Conservation (phyloP, 2,797 vertebrate genomes). For the Choloepus didactylus region DNA sequence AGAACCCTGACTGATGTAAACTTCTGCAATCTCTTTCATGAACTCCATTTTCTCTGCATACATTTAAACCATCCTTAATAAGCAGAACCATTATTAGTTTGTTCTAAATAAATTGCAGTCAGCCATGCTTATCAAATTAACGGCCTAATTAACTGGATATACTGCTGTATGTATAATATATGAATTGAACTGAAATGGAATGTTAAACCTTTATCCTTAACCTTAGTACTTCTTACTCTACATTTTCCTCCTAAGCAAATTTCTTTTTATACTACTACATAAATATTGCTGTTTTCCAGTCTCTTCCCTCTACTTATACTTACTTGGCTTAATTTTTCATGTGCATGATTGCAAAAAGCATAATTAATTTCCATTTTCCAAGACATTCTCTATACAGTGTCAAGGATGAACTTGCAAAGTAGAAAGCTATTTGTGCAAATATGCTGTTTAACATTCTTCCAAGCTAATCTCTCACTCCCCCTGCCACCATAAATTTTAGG, state of each 20-base stretch:
- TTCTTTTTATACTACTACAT: background rate
- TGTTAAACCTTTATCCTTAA: background rate
- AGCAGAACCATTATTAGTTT: slow-evolving; percentile 68
- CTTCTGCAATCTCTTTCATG: background rate
- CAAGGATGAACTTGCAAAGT: background rate
- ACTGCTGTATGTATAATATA: background rate
- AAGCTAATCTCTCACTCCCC: background rate
- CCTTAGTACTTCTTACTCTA: slow-evolving; percentile 7
- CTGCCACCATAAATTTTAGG: background rate
- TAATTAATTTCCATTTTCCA: background rate
- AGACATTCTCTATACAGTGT: background rate
- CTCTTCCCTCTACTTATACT: background rate
- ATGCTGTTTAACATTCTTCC: background rate
- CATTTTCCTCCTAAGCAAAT: slow-evolving; percentile 27
- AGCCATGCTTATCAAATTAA: slow-evolving; percentile 69
- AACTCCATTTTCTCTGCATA: slow-evolving; percentile 36
- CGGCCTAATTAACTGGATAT: slow-evolving; percentile 63
- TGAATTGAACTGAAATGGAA: background rate
- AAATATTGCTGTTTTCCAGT: background rate
- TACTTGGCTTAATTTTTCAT: slow-evolving; percentile 1
- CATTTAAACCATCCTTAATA: slow-evolving; percentile 78
- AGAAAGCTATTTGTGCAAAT: background rate
- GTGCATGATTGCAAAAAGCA: background rate
- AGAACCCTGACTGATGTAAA: background rate
- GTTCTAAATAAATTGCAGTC: slow-evolving; percentile 68